Percentiles rank a stretch among this genome's conserved stretches.
phyloP scores from a whole-genome alignment of 2,797 vertebrate species.

The Poeciliopsis gracilis region DNA sequence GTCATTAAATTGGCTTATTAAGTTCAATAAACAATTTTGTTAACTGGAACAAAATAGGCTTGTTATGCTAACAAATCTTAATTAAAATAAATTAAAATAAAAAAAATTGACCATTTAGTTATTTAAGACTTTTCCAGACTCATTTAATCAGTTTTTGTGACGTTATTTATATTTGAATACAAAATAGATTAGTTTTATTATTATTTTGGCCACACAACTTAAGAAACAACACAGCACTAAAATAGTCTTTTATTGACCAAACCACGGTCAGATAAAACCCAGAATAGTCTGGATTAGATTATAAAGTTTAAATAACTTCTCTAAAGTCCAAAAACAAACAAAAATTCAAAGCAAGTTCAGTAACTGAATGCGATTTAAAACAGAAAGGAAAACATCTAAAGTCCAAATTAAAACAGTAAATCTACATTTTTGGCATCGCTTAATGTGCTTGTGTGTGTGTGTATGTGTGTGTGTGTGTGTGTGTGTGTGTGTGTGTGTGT shows the following conservation, averaged over 20 bases:
- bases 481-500: not conserved
- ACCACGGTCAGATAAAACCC: not conserved
- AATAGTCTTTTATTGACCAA: not conserved
- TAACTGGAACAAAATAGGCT: not conserved
- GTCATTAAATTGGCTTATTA: not conserved
- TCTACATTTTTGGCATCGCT: not conserved
- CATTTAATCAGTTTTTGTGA: not conserved
- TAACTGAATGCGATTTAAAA: not conserved
- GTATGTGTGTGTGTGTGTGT: not conserved
- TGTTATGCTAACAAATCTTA: not conserved
- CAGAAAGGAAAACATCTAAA: not conserved
- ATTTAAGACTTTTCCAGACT: not conserved
- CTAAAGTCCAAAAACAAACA: not conserved
- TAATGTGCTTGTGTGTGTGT: too few species aligned
- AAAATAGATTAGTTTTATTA: not conserved
- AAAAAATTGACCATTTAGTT: not conserved
- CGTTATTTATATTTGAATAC: not conserved
- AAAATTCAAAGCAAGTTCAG: not conserved
- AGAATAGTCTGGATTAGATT: not conserved
- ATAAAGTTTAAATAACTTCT: not conserved
- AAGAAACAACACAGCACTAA: not conserved
- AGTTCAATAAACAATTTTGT: not conserved
- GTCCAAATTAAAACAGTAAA: not conserved
- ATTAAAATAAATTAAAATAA: too few species aligned
- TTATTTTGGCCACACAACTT: not conserved